These are phyloP conservation scores for Benitochromis conjunctus DNA, from an alignment of 2,113 vertebrate genomes.

Conservation along the genomic window DNA sequence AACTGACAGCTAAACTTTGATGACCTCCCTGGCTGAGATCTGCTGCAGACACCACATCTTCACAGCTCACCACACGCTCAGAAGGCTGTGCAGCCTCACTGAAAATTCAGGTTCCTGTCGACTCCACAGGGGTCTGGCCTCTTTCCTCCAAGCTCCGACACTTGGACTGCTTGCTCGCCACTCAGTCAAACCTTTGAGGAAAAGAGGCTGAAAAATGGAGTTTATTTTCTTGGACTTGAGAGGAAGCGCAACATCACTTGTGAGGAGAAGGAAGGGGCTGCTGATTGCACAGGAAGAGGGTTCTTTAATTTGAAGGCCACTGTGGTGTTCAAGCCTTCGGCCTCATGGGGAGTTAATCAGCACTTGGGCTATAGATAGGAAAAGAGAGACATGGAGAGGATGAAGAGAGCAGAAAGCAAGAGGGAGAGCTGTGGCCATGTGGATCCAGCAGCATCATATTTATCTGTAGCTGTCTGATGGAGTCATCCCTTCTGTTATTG, in stretches of 20 bases:
- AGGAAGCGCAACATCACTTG: slow-evolving; percentile 3
- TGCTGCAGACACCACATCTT: not conserved
- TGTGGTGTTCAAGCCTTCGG: slow-evolving; percentile 13
- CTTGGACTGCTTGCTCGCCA: not conserved
- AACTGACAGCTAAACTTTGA: not conserved
- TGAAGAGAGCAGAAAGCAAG: not conserved
- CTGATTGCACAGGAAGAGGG: slow-evolving; percentile 50
- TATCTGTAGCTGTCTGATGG: not conserved
- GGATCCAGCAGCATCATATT: not conserved
- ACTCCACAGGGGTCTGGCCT: not conserved
- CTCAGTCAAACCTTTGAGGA: not conserved
- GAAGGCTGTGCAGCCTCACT: not conserved
- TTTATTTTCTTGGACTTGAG: not conserved
- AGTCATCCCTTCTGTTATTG: not conserved
- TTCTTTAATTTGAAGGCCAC: slow-evolving; percentile 29
- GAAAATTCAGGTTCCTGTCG: not conserved
- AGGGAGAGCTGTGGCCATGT: not conserved
- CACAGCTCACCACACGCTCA: not conserved
- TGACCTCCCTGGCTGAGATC: not conserved
- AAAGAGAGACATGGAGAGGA: slow-evolving; percentile 10
- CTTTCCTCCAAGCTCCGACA: not conserved
- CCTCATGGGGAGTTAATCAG: slow-evolving; percentile 59
- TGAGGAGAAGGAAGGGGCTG: slow-evolving; percentile 30
- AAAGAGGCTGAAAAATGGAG: not conserved
- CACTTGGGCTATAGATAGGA: slow-evolving; percentile 51